Evolutionary conservation across 2,113 vertebrate genomes (phyloP).

Genomic region (Sciurus niger): DNA sequence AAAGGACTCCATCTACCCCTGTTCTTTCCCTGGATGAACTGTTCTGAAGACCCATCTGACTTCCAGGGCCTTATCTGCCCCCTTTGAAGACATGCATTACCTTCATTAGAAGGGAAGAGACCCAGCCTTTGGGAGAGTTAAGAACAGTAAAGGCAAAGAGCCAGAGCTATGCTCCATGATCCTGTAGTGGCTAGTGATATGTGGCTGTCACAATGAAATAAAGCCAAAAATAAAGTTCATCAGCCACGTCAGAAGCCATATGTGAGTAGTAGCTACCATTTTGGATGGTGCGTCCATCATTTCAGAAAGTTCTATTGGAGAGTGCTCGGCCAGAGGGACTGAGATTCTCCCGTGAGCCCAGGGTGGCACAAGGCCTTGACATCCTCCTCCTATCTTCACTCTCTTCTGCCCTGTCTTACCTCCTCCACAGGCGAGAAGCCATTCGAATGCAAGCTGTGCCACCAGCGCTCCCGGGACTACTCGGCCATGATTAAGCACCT

Average conservation of each 20-base stretch:
- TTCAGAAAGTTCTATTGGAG: not conserved
- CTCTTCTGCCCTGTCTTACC: not conserved
- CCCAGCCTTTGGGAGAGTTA: not conserved
- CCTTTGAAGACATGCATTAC: not conserved
- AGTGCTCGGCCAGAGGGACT: fast-evolving
- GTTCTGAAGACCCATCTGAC: not conserved
- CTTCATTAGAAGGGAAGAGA: not conserved
- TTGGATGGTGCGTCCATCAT: no score
- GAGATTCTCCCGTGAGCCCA: fast-evolving
- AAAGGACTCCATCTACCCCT: not conserved
- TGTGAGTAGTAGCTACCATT: fast-evolving
- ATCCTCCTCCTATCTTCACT: fast-evolving
- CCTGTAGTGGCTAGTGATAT: fast-evolving
- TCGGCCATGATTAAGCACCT: slow-evolving; percentile 99
- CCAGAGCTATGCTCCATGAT: not conserved
- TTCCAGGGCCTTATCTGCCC: fast-evolving
- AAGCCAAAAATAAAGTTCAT: fast-evolving
- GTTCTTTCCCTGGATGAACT: not conserved
- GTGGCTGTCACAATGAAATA: not conserved
- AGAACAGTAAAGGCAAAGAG: not conserved
- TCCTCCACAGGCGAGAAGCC: slow-evolving; percentile 95
- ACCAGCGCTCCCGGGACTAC: slow-evolving; percentile 99
- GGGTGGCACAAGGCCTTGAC: not conserved
- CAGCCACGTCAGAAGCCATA: fast-evolving
- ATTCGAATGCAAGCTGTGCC: slow-evolving; percentile 99